These are phyloP conservation scores for Irena cyanogastra DNA, from an alignment of 2,113 vertebrate genomes.

Conservation along the genomic window DNA sequence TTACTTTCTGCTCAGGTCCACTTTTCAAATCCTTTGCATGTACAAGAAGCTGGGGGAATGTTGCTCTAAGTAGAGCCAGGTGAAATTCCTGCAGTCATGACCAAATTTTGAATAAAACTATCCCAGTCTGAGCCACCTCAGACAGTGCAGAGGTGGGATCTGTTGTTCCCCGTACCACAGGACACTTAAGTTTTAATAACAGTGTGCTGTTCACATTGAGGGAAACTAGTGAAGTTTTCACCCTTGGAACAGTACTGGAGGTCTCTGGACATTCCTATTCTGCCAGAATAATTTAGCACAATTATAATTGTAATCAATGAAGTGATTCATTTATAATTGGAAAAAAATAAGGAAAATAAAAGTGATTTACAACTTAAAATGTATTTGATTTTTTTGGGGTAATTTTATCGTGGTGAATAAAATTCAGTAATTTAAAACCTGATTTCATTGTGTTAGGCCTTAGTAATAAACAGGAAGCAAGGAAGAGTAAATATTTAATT, in stretches of 20 bases:
- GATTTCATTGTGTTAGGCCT: background rate
- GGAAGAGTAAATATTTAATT: constrained; percentile 59
- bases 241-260: background rate
- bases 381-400: background rate
- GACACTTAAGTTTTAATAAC: background rate
- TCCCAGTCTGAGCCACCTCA: background rate
- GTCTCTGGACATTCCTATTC: background rate
- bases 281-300: background rate
- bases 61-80: background rate
- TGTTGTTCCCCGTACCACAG: background rate
- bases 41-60: background rate
- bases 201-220: background rate
- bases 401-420: background rate
- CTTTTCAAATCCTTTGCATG: background rate
- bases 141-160: background rate
- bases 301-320: background rate
- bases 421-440: constrained; percentile 1
- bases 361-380: background rate
- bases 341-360: background rate
- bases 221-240: background rate
- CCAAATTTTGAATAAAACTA: background rate
- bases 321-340: background rate
- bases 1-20: background rate
- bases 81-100: background rate
- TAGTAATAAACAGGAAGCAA: constrained; percentile 30